These are phyloP conservation scores for Danio rerio DNA, from an alignment of 2,113 vertebrate genomes.

Conservation along the genomic window GRCz12tu NC_133189.1:575501-576000, in stretches of 20 bases:
- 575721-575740: too few relatives aligned
- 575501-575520: too few relatives aligned
- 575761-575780: conserved; percentile 7
- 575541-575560: conserved; percentile 59
- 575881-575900: conserved; percentile 18
- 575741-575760: too few relatives aligned
- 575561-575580: conserved; percentile 64
- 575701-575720: too few relatives aligned
- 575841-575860: not conserved
- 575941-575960: not conserved
- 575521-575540: not conserved
- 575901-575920: not conserved
- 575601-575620: conserved; percentile 43
- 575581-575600: conserved; percentile 72
- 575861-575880: not conserved
- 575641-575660: too few relatives aligned
- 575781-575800: conserved; percentile 37
- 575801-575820: not conserved
- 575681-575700: too few relatives aligned
- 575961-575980: not conserved
- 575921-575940: not conserved
- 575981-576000: not conserved
- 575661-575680: too few relatives aligned
- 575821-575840: not conserved
- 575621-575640: too few relatives aligned